Conservation (phyloP, 2,888 invertebrate species). For the Physocephala rufipes region DNA sequence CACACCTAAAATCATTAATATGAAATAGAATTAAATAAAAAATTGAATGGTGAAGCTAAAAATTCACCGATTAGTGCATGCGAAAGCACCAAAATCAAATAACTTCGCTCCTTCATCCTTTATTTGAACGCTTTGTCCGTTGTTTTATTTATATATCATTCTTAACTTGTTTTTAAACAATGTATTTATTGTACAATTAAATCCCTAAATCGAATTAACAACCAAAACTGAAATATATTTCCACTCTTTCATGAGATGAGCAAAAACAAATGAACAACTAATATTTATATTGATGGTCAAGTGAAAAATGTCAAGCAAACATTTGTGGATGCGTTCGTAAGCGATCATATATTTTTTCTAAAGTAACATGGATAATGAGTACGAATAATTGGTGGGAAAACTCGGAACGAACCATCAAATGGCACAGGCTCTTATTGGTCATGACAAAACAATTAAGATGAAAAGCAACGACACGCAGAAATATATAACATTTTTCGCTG, state of each 20-base stretch:
- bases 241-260: not conserved
- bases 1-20: constrained; percentile 70
- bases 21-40: not conserved
- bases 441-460: no score
- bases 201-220: not conserved
- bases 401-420: no score
- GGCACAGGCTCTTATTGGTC: no score
- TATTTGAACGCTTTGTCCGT: constrained; percentile 36
- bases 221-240: not conserved
- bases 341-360: no score
- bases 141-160: constrained; percentile 25
- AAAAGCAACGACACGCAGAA: no score
- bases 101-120: constrained; percentile 59
- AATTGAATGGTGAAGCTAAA: not conserved
- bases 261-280: constrained; percentile 15
- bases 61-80: constrained; percentile 63
- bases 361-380: no score
- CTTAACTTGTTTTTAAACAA: not conserved
- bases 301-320: no score
- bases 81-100: constrained; percentile 56
- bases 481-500: no score
- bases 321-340: no score
- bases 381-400: no score
- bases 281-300: not conserved
- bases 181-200: constrained; percentile 5